These are phyloP conservation scores for Plectropomus leopardus DNA, from an alignment of 2,113 vertebrate species.

Conservation along the genomic window DNA sequence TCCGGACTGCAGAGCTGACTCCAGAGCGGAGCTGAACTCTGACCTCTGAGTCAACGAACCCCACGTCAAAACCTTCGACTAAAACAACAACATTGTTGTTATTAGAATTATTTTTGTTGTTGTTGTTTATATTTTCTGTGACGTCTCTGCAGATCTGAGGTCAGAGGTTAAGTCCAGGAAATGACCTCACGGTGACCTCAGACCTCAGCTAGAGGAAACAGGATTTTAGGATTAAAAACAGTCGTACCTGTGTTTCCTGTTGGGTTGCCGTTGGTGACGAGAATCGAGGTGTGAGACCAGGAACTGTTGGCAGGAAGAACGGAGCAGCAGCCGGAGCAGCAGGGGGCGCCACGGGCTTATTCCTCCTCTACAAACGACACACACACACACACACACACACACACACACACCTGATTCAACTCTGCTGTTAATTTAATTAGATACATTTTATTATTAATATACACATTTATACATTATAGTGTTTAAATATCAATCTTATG, in stretches of 20 bases:
- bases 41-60: slow-evolving; percentile 90
- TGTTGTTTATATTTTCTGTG: neutral
- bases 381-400: neutral
- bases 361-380: slow-evolving; percentile 88
- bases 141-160: too few relatives aligned
- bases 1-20: slow-evolving; percentile 78
- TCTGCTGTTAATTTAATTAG: too few relatives aligned
- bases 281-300: slow-evolving; percentile 92
- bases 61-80: slow-evolving; percentile 92
- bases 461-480: too few relatives aligned
- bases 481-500: too few relatives aligned
- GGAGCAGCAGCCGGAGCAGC: slow-evolving; percentile 90
- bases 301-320: slow-evolving; percentile 95
- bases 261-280: slow-evolving; percentile 58
- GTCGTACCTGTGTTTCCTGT: slow-evolving; percentile 45
- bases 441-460: too few relatives aligned
- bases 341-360: slow-evolving; percentile 92
- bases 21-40: slow-evolving; percentile 88
- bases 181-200: too few relatives aligned
- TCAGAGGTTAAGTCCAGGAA: too few relatives aligned
- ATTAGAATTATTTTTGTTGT: neutral
- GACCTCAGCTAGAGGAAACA: neutral
- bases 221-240: neutral
- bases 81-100: slow-evolving; percentile 35
- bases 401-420: neutral